Conservation (phyloP, 2,113 vertebrate species). For the Sebastes schlegelii region DNA sequence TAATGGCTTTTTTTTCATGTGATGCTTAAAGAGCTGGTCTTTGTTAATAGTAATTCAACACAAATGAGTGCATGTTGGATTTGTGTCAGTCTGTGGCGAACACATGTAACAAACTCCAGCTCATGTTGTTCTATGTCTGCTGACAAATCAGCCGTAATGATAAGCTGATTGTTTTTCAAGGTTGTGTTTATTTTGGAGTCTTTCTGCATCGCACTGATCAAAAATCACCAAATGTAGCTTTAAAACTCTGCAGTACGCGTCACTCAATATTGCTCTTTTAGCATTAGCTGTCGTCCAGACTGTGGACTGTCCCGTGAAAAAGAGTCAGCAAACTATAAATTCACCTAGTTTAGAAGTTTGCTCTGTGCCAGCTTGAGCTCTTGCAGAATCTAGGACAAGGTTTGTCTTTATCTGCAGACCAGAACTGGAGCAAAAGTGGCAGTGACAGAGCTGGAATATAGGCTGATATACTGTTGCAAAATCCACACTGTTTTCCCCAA, state of each 20-base stretch:
- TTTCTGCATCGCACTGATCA: background rate
- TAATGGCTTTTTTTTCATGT: slow-evolving; percentile 1
- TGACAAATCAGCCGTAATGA: background rate
- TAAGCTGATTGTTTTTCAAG: slow-evolving; percentile 8
- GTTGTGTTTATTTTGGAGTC: background rate
- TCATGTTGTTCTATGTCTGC: slow-evolving; percentile 6
- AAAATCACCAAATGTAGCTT: background rate
- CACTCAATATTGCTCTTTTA: background rate
- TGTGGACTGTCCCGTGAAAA: slow-evolving; percentile 1
- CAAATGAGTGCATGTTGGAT: slow-evolving; percentile 2
- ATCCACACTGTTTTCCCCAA: slow-evolving; percentile 42
- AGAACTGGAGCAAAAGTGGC: slow-evolving; percentile 70
- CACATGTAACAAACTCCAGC: background rate
- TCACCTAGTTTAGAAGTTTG: slow-evolving; percentile 68
- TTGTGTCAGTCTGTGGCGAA: background rate
- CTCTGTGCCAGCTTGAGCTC: slow-evolving; percentile 52
- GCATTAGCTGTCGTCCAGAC: background rate
- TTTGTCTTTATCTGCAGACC: slow-evolving; percentile 70
- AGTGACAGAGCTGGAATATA: slow-evolving; percentile 62
- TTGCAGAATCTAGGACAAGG: slow-evolving; percentile 76
- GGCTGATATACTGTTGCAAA: slow-evolving; percentile 61
- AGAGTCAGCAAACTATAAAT: slow-evolving; percentile 28
- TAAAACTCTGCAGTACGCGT: background rate
- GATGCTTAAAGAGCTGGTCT: background rate
- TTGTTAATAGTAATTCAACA: background rate